A percentile compares a stretch with the other conserved stretches of the same genome.
These are phyloP conservation scores for Thunnus maccoyii DNA, from an alignment of 2,113 vertebrate genomes.

Conservation along the genomic window DNA sequence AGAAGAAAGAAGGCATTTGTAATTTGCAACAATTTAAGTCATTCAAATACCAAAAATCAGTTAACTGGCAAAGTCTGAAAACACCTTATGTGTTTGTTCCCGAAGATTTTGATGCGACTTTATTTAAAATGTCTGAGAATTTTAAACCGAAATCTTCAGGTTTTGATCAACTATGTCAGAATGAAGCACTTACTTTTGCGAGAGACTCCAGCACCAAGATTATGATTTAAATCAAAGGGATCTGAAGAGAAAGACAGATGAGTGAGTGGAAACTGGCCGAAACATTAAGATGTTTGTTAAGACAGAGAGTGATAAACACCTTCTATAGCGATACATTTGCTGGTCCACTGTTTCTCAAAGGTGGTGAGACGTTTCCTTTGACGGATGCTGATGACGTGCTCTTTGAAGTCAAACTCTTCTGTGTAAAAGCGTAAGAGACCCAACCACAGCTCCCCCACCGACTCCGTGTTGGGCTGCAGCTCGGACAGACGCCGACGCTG, in stretches of 20 bases:
- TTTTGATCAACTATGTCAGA: not conserved
- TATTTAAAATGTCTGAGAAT: too few species aligned
- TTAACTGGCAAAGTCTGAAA: not conserved
- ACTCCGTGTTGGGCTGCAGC: conserved; percentile 91
- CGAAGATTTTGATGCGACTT: too few species aligned
- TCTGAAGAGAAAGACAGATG: conserved; percentile 83
- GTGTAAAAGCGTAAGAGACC: conserved; percentile 97
- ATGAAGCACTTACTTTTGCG: conserved; percentile 92
- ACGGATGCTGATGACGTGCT: conserved; percentile 97
- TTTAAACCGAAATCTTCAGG: too few species aligned
- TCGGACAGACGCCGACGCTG: conserved; percentile 90
- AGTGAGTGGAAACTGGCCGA: not conserved
- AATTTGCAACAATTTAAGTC: too few species aligned
- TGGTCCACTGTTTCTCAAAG: conserved; percentile 99
- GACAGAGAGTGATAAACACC: conserved; percentile 76
- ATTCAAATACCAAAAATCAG: not conserved
- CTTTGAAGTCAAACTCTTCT: conserved; percentile 99
- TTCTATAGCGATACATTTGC: conserved; percentile 99
- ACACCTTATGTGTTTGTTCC: too few species aligned
- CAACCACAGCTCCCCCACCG: conserved; percentile 96
- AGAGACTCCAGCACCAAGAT: conserved; percentile 98
- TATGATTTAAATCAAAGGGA: conserved; percentile 99
- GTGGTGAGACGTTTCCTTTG: conserved; percentile 96
- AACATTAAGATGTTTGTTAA: too few species aligned
- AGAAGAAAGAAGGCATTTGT: not conserved